Percentiles rank a stretch among this genome's conserved stretches.
These are phyloP conservation scores for Volucella bombylans DNA, from an alignment of 2,888 invertebrate genomes.

Conservation along the genomic window DNA sequence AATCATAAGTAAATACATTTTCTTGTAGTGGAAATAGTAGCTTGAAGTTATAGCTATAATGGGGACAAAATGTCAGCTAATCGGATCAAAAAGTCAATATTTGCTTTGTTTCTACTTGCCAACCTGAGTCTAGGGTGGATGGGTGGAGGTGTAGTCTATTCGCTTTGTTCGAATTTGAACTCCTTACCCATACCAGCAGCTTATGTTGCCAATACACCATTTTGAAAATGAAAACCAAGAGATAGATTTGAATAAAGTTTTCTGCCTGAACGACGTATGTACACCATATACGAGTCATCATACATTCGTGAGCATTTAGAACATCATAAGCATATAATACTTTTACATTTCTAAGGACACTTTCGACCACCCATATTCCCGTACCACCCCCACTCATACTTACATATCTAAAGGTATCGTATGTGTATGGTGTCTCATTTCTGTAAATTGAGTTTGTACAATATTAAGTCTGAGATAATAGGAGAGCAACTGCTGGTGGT, in stretches of 20 bases:
- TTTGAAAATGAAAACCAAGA: constrained; percentile 19
- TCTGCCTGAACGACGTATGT: background rate
- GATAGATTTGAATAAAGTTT: constrained; percentile 29
- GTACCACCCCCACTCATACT: background rate
- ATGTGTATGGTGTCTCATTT: constrained; percentile 2
- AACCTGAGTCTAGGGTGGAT: background rate
- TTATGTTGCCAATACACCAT: constrained; percentile 2
- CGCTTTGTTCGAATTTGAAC: constrained; percentile 23
- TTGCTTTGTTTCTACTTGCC: constrained; percentile 56
- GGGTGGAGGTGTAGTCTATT: background rate
- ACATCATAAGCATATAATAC: constrained; percentile 21
- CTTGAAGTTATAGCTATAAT: constrained; percentile 30
- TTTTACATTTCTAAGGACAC: constrained; percentile 22
- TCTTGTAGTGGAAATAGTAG: constrained; percentile 52
- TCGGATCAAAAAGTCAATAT: constrained; percentile 72
- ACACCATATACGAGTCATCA: background rate
- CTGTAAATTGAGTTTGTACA: constrained; percentile 55
- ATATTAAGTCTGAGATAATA: constrained; percentile 55
- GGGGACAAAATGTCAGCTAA: constrained; percentile 60
- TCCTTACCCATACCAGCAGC: constrained; percentile 1
- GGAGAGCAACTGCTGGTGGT: constrained; percentile 30
- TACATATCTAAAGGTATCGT: background rate
- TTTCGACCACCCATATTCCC: background rate
- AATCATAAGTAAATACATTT: constrained; percentile 63
- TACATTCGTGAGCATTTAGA: constrained; percentile 24